These are phyloP conservation scores for Macrosiphum euphorbiae DNA, from an alignment of 2,888 invertebrate species.

Conservation along the genomic window DNA sequence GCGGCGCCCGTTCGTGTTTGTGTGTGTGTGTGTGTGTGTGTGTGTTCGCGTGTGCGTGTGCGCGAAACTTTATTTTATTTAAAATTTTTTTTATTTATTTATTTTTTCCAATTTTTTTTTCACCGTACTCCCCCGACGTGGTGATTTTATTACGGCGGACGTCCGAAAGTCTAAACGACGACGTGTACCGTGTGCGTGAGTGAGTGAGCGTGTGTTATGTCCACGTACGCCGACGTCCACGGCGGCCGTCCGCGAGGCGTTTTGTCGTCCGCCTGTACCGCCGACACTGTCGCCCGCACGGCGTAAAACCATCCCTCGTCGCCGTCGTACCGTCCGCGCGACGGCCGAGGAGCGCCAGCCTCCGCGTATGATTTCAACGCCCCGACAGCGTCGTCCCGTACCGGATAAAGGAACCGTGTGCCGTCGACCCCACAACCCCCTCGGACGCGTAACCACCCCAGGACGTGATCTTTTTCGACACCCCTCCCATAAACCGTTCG, in stretches of 20 bases:
- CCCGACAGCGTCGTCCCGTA: slow-evolving; percentile 35
- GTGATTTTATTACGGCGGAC: slow-evolving; percentile 16
- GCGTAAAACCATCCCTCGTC: slow-evolving; percentile 40
- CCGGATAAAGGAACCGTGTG: slow-evolving; percentile 9
- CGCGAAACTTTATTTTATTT: slow-evolving; percentile 14
- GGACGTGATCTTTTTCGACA: not conserved
- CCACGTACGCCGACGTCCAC: slow-evolving; percentile 16
- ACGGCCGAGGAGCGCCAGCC: not conserved
- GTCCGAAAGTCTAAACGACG: not conserved
- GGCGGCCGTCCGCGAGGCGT: slow-evolving; percentile 42
- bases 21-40: not conserved
- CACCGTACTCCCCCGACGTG: not conserved
- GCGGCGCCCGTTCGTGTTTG: not conserved
- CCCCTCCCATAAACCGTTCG: not conserved
- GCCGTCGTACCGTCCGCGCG: not conserved
- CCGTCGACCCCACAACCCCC: slow-evolving; percentile 11
- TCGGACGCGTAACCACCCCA: slow-evolving; percentile 30
- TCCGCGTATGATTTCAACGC: slow-evolving; percentile 56
- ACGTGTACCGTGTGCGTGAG: not conserved
- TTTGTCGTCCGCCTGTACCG: not conserved
- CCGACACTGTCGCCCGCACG: not conserved
- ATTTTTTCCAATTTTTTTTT: not conserved
- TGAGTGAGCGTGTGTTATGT: slow-evolving; percentile 14
- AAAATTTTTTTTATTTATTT: not conserved
- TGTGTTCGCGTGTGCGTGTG: slow-evolving; percentile 10